These are phyloP conservation scores for Aphis gossypii DNA, from an alignment of 1,140 invertebrate species.

Conservation along the genomic window DNA sequence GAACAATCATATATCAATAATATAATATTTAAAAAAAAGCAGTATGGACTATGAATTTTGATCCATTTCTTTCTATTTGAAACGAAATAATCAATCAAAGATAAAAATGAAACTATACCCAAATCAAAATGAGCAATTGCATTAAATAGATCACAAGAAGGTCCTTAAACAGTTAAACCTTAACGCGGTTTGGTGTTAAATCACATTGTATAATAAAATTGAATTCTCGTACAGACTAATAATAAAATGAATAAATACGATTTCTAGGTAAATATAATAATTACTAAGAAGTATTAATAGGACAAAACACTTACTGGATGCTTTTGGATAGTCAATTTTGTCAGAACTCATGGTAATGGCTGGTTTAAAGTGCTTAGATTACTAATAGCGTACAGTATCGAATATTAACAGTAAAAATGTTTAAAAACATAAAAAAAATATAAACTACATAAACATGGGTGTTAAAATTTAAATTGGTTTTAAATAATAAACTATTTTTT, in stretches of 20 bases:
- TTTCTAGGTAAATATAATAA: too few species aligned
- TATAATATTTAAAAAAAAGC: neutral
- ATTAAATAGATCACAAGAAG: neutral
- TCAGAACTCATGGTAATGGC: conserved; percentile 45
- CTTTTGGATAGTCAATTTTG: conserved; percentile 53
- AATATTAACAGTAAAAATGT: neutral
- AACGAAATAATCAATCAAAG: neutral
- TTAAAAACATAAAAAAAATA: neutral
- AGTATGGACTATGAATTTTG: neutral
- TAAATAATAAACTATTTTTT: neutral
- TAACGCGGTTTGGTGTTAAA: neutral
- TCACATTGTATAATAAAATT: neutral
- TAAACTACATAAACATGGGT: neutral
- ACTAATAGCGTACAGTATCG: neutral
- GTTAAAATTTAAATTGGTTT: neutral
- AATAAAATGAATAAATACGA: neutral
- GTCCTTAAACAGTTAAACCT: too few species aligned
- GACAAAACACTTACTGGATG: conserved; percentile 36
- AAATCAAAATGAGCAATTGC: neutral
- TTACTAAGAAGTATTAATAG: neutral
- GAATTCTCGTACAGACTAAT: neutral
- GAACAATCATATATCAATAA: neutral
- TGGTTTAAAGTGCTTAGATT: neutral
- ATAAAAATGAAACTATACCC: neutral
- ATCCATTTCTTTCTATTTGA: neutral